These are phyloP conservation scores for Enoplosus armatus DNA, from an alignment of 2,797 vertebrate genomes.

Conservation along the genomic window DNA sequence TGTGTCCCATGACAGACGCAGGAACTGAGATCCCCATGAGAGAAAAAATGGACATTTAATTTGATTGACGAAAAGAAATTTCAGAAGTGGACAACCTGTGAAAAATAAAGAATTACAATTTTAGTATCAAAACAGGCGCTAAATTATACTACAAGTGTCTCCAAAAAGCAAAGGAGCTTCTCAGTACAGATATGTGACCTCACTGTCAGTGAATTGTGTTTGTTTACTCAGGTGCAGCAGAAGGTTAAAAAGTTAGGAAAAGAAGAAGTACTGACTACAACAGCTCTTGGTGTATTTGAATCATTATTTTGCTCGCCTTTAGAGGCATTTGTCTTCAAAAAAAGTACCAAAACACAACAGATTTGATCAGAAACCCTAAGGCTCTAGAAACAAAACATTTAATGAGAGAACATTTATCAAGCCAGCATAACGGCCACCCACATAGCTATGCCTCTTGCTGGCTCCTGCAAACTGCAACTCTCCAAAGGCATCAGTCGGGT, in stretches of 20 bases:
- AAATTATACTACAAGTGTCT: not conserved
- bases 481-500: constrained; percentile 91
- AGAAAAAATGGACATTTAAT: constrained; percentile 2
- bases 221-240: constrained; percentile 11
- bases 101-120: not conserved
- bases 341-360: not conserved
- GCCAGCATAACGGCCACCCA: constrained; percentile 68
- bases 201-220: not conserved
- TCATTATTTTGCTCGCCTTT: constrained; percentile 1
- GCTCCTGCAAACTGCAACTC: constrained; percentile 89
- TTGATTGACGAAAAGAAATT: not conserved
- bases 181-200: not conserved
- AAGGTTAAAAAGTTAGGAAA: constrained; percentile 13
- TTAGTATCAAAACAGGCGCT: not conserved
- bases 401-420: constrained; percentile 9
- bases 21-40: constrained; percentile 80
- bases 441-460: constrained; percentile 88
- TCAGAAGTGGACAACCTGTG: not conserved
- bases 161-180: not conserved
- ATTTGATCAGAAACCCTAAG: not conserved
- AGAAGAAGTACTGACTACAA: not conserved
- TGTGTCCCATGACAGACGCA: constrained; percentile 91
- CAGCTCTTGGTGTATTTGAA: not conserved
- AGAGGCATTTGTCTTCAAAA: constrained; percentile 3
- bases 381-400: not conserved